Evolutionary conservation across 2,797 vertebrate genomes (phyloP).

Genomic region (Chiropotes sagulatus): DNA sequence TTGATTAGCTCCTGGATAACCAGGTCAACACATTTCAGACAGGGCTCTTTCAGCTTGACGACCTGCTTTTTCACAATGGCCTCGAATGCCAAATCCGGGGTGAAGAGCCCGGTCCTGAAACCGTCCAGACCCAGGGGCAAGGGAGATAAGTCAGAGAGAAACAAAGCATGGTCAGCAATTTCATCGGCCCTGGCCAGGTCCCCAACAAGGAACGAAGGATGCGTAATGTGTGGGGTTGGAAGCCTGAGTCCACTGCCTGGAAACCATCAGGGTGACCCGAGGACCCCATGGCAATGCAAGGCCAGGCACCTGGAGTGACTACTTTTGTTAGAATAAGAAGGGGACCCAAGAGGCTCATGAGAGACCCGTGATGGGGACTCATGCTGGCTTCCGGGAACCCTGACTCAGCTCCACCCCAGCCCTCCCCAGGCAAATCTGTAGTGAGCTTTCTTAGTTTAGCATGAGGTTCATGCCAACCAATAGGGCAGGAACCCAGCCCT

Average conservation of each 20-base stretch:
- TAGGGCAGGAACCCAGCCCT: neutral
- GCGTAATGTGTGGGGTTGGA: neutral
- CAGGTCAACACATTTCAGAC: slow-evolving; percentile 98
- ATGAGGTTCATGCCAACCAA: neutral
- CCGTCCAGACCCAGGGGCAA: slow-evolving; percentile 82
- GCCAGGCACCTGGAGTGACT: neutral
- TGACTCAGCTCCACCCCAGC: neutral
- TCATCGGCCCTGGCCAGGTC: neutral
- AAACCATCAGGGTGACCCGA: neutral
- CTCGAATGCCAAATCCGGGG: slow-evolving; percentile 98
- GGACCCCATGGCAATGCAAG: neutral
- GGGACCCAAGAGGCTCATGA: neutral
- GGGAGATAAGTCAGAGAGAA: slow-evolving; percentile 71
- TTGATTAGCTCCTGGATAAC: slow-evolving; percentile 99
- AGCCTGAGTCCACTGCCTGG: neutral
- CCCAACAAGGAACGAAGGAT: neutral
- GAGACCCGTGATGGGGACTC: neutral
- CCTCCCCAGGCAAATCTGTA: neutral
- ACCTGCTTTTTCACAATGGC: slow-evolving; percentile 99
- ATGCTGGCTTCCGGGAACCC: neutral
- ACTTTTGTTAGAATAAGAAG: neutral
- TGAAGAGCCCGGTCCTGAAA: slow-evolving; percentile 97
- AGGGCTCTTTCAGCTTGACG: slow-evolving; percentile 99
- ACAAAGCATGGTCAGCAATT: slow-evolving; percentile 69
- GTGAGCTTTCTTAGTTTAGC: neutral